Percentiles rank a stretch among this genome's conserved stretches.
phyloP scores from a whole-genome alignment of 1,140 invertebrate species.

The Scaptomyza pallida region DNA sequence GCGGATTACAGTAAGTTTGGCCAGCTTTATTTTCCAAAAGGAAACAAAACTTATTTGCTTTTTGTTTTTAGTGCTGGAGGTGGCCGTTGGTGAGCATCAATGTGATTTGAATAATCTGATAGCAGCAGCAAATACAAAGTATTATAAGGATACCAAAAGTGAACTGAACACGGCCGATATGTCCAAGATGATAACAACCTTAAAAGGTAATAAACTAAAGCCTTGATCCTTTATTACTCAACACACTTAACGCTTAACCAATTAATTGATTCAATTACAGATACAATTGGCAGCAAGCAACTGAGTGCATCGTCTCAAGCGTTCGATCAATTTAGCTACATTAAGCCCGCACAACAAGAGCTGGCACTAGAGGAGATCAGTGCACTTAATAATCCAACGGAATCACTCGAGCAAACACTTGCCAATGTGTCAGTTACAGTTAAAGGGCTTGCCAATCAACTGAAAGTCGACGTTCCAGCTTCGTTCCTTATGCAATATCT shows the following conservation, averaged over 20 bases:
- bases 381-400: conserved; percentile 45
- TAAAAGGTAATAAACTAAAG: conserved; percentile 67
- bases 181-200: conserved; percentile 60
- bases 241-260: too few species aligned
- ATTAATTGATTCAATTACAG: conserved; percentile 32
- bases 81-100: conserved; percentile 90
- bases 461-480: conserved; percentile 56
- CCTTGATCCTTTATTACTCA: too few species aligned
- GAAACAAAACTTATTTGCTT: not conserved
- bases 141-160: conserved; percentile 84
- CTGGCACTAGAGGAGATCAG: conserved; percentile 73
- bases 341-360: conserved; percentile 61
- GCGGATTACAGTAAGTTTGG: conserved; percentile 90
- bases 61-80: conserved; percentile 88
- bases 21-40: not conserved
- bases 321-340: conserved; percentile 57
- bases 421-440: conserved; percentile 30
- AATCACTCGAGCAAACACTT: conserved; percentile 19
- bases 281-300: conserved; percentile 53
- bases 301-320: conserved; percentile 40
- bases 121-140: conserved; percentile 85
- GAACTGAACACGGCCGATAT: conserved; percentile 48
- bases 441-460: conserved; percentile 42
- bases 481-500: conserved; percentile 85
- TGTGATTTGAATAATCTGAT: conserved; percentile 86